phyloP scores from a whole-genome alignment of 2,888 invertebrate species.

The Spodoptera exigua region DNA sequence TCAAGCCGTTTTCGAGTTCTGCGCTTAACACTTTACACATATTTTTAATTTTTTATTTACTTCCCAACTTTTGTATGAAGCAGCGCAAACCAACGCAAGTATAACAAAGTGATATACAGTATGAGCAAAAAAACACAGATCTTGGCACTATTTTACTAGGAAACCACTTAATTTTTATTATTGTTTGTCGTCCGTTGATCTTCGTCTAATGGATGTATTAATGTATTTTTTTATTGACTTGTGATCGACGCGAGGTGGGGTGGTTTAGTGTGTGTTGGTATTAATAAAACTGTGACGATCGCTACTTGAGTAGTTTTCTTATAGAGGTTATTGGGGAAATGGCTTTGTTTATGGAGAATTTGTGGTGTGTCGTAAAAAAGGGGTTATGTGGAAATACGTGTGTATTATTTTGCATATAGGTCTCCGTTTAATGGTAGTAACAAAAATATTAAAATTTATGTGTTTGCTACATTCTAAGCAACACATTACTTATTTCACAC shows the following conservation, averaged over 20 bases:
- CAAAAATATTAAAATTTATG: too few species aligned
- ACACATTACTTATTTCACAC: too few species aligned
- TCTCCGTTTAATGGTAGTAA: too few species aligned
- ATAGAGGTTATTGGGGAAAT: neutral
- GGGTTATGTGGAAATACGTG: too few species aligned
- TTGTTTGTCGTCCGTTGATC: conserved; percentile 53
- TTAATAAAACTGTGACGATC: conserved; percentile 17
- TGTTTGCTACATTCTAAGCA: too few species aligned
- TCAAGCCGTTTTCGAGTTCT: too few species aligned
- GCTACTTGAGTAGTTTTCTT: conserved; percentile 12
- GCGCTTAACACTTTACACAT: too few species aligned
- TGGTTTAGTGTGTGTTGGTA: conserved; percentile 3
- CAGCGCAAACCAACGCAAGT: neutral
- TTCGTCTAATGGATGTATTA: conserved; percentile 64
- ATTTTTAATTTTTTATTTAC: too few species aligned
- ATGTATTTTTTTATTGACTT: conserved; percentile 60
- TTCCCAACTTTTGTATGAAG: neutral
- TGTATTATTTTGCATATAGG: too few species aligned
- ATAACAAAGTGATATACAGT: neutral
- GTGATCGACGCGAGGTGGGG: conserved; percentile 34
- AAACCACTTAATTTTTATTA: conserved; percentile 69
- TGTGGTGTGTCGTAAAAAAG: too few species aligned
- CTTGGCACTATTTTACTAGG: conserved; percentile 22
- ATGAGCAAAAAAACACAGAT: conserved; percentile 30
- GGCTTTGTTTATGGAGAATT: neutral